Base-by-base conservation (phyloP, 92 coral and sea anemone genomes). In the Hydrozoanthus gracilis region DNA sequence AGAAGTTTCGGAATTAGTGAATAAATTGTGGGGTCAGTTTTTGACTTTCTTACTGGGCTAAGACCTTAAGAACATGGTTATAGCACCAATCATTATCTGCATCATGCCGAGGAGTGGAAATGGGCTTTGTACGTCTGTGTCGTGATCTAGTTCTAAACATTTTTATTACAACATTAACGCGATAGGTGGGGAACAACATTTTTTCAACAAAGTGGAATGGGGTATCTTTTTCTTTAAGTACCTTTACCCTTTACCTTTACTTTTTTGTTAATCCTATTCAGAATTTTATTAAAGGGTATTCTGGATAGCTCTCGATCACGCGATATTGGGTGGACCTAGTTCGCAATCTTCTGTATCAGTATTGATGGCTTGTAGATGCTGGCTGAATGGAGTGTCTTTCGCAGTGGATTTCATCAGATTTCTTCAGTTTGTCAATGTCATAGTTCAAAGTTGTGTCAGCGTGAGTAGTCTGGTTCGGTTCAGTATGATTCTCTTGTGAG, bases 181-280 rank as follows among this genome's bases (percentile, higher is more conserved):
- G 72, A 67, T 67, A 67, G 72, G 72, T 67, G 72, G 72, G 72
- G 11, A 18, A 11, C 72, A 67, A 67, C 72, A 67, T 67, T 67
- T 67, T n/a, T 18, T 67, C 65, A 58, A 58, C 65, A 58, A 58
- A 6, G 65, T 4, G 65, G 65, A 67, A 18, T 67, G 72, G 72
- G 46, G 72, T 18, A 67, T 67, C 72, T 17, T 18, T 18, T 67
- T 47, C 39, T 67, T 67, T 67, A 67, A n/a, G 72, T 67, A n/a
- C 72, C 8, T 67, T 67, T 67, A n/a, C n/a, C 18, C 46, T 20
- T 18, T 67, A 67, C 72, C 72, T 67, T 67, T 5, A 11, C 72
- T 46, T 67, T 67, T 67, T 67, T 67, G 18, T 8, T 17, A 67
- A 67, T 67, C 10, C 72, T 67, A 7, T 15, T 65, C 20, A 65